Conservation (phyloP, 2,113 vertebrate genomes). For the Nyctibius bracteatus region DNA sequence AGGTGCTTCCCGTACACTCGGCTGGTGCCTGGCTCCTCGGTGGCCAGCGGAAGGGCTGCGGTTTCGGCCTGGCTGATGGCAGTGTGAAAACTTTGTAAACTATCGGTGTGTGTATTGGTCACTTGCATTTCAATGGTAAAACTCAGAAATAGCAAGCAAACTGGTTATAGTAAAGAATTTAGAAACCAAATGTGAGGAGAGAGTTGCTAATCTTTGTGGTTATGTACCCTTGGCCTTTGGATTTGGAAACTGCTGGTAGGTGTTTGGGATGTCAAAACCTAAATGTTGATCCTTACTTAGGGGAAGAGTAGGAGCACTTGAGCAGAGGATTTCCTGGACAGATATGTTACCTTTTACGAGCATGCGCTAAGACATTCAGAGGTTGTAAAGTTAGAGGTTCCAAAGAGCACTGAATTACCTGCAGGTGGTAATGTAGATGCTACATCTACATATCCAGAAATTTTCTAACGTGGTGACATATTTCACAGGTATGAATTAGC, state of each 20-base stretch:
- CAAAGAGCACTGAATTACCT: neutral
- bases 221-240: neutral
- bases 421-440: neutral
- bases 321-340: neutral
- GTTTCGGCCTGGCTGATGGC: neutral
- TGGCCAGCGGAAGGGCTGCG: rapidly evolving
- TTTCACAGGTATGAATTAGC: neutral
- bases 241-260: neutral
- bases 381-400: neutral
- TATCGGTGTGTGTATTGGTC: neutral
- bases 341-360: neutral
- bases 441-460: neutral
- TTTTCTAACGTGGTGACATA: neutral
- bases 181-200: neutral
- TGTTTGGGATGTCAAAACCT: neutral
- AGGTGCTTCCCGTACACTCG: rapidly evolving
- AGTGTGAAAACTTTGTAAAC: neutral
- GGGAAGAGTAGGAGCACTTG: neutral
- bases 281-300: neutral
- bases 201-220: neutral
- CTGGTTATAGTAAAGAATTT: neutral
- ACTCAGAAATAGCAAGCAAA: neutral
- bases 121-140: neutral
- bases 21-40: neutral
- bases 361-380: neutral